Base-by-base conservation (phyloP, 2,797 vertebrate species). In the Argentina silus region DNA sequence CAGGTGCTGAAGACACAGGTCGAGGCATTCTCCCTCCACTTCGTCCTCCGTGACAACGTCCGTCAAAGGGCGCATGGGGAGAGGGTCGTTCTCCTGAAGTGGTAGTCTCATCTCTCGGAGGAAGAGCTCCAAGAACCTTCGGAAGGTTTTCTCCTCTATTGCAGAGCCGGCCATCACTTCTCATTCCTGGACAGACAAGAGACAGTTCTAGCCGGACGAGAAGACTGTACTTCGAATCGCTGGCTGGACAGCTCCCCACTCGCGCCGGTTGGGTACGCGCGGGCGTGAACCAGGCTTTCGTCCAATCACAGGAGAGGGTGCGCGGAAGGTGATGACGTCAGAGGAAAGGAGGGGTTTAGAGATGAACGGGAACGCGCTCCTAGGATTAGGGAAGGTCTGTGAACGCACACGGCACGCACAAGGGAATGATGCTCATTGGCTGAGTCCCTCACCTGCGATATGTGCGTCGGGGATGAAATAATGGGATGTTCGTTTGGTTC, bases 81-180 rank as follows among this genome's bases (percentile, higher is more conserved):
- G 91, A 21, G 95, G 95, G 84, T 95, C 96, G 86, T 93, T 95
- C 74, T 97, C 96, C 86, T 92, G 95, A 89, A 97, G 96, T 71
- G 97, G 96, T 82, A 94, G 95, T 43, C 95, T 95, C 95, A 99
- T 97, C 94, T 99, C 97, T 86, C 96, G 95, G 61, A 98, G 84
- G 84, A 98, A 97, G 68, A 98, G 95, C 95, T 99, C 97, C 92
- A 99, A 88, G 92, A 99, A 99, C 91, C 97, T 95, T 89, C 96
- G 96, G 95, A 96, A 99, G 93, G 91, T 96, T 95, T 97, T 96
- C 94, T 99, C 97, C 95, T 99, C 97, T 88, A 93, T 94, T 93
- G 89, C 89, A 93, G 92, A 94, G 88, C 94, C 93, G 84, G 96
- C 95, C 96, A 97, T 97, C 92, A 89, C 94, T 94, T 93, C 94